Conservation (phyloP, 2,113 vertebrate genomes). For the Cricetomys ansorgei region DNA sequence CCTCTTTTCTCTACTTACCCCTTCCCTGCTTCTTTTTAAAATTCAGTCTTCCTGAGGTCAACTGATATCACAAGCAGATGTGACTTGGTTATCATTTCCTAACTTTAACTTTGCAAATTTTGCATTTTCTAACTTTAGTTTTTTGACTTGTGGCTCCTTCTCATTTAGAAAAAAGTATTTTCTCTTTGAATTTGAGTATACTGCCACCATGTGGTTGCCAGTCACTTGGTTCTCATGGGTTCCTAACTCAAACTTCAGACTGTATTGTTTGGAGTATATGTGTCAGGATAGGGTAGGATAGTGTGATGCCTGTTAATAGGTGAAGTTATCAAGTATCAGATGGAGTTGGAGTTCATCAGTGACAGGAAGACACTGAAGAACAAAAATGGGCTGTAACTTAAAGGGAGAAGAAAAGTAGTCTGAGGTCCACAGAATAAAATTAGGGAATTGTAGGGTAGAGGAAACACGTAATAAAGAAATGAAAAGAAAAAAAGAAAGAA, state of each 20-base stretch:
- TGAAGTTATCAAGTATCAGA: slow-evolving; percentile 3
- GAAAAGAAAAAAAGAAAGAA: background rate
- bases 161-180: slow-evolving; percentile 53
- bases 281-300: background rate
- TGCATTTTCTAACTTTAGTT: slow-evolving; percentile 71
- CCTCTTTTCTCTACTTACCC: background rate
- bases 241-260: background rate
- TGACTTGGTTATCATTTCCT: slow-evolving; percentile 58
- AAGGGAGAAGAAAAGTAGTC: background rate
- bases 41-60: slow-evolving; percentile 40
- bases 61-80: slow-evolving; percentile 43
- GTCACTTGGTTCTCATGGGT: background rate
- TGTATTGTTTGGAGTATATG: background rate
- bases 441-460: background rate
- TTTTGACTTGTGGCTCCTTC: slow-evolving; percentile 48
- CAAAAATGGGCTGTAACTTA: slow-evolving; percentile 39
- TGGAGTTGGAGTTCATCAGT: background rate
- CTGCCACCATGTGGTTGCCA: slow-evolving; percentile 72
- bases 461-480: background rate
- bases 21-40: background rate
- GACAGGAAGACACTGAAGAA: background rate
- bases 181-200: slow-evolving; percentile 71
- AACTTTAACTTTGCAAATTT: slow-evolving; percentile 69
- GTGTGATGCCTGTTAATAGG: slow-evolving; percentile 3
- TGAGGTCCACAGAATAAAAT: slow-evolving; percentile 32